Conservation (phyloP, 2,113 vertebrate genomes). For the Lasiurus cinereus region DNA sequence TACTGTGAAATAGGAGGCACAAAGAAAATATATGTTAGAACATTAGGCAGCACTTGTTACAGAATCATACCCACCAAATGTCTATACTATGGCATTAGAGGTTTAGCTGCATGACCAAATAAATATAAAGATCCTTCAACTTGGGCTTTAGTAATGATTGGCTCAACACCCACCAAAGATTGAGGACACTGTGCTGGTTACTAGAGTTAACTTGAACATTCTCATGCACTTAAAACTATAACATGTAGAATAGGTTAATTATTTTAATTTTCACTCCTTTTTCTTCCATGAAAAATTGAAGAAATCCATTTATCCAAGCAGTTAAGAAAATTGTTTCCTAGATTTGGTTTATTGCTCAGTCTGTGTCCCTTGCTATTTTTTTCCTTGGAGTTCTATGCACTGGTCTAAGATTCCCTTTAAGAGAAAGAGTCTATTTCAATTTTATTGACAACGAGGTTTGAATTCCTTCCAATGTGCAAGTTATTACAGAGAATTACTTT, state of each 20-base stretch:
- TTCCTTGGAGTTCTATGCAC: background rate
- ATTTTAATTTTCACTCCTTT: background rate
- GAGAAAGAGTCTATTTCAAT: background rate
- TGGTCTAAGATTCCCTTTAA: background rate
- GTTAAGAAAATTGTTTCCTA: conserved; percentile 4
- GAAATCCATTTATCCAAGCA: background rate
- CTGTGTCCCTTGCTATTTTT: background rate
- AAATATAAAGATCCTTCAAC: background rate
- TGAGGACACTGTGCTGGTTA: background rate
- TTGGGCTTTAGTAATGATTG: background rate
- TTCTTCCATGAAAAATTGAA: background rate
- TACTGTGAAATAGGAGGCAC: background rate
- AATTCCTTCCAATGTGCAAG: background rate
- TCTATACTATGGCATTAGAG: background rate
- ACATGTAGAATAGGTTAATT: background rate
- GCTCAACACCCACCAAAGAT: background rate
- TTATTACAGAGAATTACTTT: background rate
- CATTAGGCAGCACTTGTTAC: background rate
- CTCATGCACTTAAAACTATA: background rate
- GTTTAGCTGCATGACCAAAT: background rate
- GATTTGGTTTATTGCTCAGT: background rate
- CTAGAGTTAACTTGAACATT: background rate
- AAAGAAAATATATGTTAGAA: background rate
- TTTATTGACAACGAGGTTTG: background rate
- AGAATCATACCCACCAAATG: background rate